These are phyloP conservation scores for Yponomeuta cagnagella DNA, from an alignment of 2,888 invertebrate species.

Conservation along the genomic window DNA sequence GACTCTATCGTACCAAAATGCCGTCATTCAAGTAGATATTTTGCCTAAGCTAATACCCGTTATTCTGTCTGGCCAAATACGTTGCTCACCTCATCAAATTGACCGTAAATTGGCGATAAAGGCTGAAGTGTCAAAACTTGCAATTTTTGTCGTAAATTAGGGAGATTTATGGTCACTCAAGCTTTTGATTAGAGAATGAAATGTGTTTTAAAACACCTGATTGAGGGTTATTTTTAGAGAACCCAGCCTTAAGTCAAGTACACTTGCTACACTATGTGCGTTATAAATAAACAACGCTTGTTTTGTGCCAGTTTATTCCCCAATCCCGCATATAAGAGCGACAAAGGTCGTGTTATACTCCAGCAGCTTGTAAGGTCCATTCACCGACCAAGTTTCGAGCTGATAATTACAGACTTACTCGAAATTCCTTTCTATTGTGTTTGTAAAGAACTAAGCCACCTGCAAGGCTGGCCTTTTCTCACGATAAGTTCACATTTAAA, in stretches of 20 bases:
- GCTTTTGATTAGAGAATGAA: neutral
- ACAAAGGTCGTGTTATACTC: neutral
- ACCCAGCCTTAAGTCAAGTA: no score
- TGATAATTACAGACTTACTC: slow-evolving; percentile 10
- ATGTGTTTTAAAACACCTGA: no score
- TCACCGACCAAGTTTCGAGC: neutral
- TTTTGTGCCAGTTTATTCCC: neutral
- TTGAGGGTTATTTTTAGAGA: no score
- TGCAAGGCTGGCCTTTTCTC: slow-evolving; percentile 22
- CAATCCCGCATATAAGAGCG: neutral
- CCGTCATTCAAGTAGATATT: no score
- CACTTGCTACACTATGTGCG: neutral
- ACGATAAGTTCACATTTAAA: slow-evolving; percentile 10
- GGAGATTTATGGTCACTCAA: neutral
- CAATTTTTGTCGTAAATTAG: neutral
- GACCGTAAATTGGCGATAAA: neutral
- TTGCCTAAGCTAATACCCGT: no score
- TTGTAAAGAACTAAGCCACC: slow-evolving; percentile 1
- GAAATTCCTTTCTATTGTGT: slow-evolving; percentile 20
- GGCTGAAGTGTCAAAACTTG: neutral
- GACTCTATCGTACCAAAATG: no score
- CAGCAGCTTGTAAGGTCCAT: neutral
- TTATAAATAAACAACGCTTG: no score
- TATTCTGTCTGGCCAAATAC: no score
- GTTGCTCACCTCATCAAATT: neutral